Base-by-base conservation (phyloP, 92 coral and sea anemone species). In the Micromussa lordhowensis region DNA sequence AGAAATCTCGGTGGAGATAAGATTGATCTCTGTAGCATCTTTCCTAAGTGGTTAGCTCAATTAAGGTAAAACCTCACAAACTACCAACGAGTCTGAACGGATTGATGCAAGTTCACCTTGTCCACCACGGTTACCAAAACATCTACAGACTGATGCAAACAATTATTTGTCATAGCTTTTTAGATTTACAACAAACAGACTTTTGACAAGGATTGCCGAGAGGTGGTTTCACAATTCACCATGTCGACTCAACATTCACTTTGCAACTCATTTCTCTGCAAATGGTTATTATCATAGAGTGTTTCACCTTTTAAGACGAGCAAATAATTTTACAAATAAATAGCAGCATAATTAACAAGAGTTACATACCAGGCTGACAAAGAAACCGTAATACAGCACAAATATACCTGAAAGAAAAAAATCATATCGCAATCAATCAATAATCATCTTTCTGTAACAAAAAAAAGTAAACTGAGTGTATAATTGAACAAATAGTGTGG, bases 1-100 rank as follows among this genome's bases (percentile, higher is more conserved):
- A 94, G 92, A 95, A 88, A 92, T 88, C 98, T 93, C 92, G 98
- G 98, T 95, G 98, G 98, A 95, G 95, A 81, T 88, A 89, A 95
- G 90, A 80, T 69, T 83, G 55, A 44, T 95, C 82, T 68, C 70
- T 95, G 85, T 93, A 68, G 98, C 96, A 95, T 79, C 85, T 61
- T 66, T 68, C 94, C 76, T 28, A 38, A 36, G 29, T 85, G 81
- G 36, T 85, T 88, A 90, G 93, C 74, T 58, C 61, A 38, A 57
- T 55, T 68, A 69, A 86, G 90, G 88, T 35, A 7, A 38, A 84
- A 35, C 44, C 71, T 58, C 69, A 22, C 26, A 36, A 84, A 40
- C 72, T 55, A 73, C 26, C 38, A 17, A 32, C 81, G n/a, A 35
- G 18, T 18, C 49, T 49, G 28, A 69, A 81, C 71, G 57, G 86